Evolutionary conservation across 2,797 vertebrate genomes (phyloP).

Genomic region (Gallinago nigripennis): DNA sequence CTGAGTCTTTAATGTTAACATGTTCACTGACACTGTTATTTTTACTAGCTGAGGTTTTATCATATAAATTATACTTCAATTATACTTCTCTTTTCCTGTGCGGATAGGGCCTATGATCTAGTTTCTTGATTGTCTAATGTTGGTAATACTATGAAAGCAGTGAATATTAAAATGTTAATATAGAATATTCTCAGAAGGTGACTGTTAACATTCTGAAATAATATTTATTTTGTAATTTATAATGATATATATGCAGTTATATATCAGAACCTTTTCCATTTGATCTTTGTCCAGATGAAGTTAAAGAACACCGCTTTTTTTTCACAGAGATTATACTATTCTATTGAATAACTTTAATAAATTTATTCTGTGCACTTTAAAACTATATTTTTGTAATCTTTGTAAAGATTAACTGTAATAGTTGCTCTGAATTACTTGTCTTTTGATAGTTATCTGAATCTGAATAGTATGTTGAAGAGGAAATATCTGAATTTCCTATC

Average conservation of each 20-base stretch:
- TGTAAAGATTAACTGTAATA: not conserved
- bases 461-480: not conserved
- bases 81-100: not conserved
- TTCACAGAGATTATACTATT: not conserved
- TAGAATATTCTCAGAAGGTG: not conserved
- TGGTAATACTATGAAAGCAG: not conserved
- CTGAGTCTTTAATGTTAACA: fast-evolving
- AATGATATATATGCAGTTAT: not conserved
- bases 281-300: not conserved
- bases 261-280: not conserved
- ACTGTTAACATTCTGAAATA: not conserved
- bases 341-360: not conserved
- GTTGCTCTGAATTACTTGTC: not conserved
- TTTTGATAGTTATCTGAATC: not conserved
- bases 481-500: not conserved
- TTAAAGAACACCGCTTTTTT: not conserved
- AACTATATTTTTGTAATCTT: not conserved
- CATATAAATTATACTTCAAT: not conserved
- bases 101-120: not conserved
- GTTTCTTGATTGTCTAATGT: not conserved
- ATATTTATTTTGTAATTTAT: not conserved
- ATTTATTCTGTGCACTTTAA: not conserved
- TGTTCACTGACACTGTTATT: not conserved
- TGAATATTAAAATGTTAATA: not conserved
- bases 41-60: not conserved